Base-by-base conservation (phyloP, 2,113 vertebrate genomes). In the Embiotoca jacksoni region DNA sequence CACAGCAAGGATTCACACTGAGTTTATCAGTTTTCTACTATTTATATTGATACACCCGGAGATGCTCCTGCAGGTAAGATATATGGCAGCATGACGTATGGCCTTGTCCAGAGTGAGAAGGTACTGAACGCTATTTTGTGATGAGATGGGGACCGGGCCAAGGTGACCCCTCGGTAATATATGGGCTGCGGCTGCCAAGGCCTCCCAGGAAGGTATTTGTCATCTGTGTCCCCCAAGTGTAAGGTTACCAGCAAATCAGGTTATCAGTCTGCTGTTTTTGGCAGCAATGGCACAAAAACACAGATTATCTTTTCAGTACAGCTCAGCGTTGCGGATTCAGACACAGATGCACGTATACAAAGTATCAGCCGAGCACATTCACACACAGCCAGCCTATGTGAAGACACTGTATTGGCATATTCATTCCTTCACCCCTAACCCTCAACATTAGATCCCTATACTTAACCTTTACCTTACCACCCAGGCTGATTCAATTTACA, bases 121-220 rank as follows among this genome's bases (percentile, higher is more conserved):
- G 83, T 86, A 90, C 86, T 85, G 82, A 90, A 83, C 1, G 75
- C 84, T 89, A 78, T 92, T 92, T 87, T 91, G 90, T 91, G 93
- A 94, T 92, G 90, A 92, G 87, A 88, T 81, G 83, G 84, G 80
- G 86, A 91, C 52, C 44, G 58, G 62, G 74, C 87, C 93, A 95
- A 95, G 94, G 94, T 95, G 94, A 94, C 94, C 92, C 83, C 35
- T 89, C 70, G 7, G 77, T 93, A 92, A 93, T 94, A 93, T 93
- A 93, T 92, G 89, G 87, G 88, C 80, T 84, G 53, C 62, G 36
- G 83, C 88, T 93, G 94, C 93, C 92, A 93, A 89, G 89, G 90
- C 92, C 89, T 90, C 89, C 80, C 89, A 93, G 93, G 88, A 94
- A 92, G 86, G 58, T 81, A 93, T 94, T 93, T 94, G 92, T 95